These are phyloP conservation scores for Zaprionus africanus DNA, from an alignment of 1,140 invertebrate species.

Conservation along the genomic window DNA sequence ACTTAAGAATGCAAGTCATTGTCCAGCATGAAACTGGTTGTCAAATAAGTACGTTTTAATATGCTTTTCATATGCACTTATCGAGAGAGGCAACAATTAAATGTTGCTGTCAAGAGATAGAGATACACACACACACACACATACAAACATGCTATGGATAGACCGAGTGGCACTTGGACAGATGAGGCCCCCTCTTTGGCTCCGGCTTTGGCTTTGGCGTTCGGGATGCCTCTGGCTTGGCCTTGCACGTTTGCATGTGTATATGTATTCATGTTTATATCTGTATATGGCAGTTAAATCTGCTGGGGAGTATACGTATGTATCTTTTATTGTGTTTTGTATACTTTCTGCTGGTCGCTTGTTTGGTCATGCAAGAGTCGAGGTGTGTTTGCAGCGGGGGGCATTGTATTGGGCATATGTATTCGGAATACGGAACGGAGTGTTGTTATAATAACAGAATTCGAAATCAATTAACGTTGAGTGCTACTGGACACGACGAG, in stretches of 20 bases:
- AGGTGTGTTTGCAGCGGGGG: constrained; percentile 38
- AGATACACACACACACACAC: constrained; percentile 7
- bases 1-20: not conserved
- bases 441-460: constrained; percentile 76
- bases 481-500: constrained; percentile 79
- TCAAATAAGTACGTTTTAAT: not conserved
- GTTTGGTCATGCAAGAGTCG: constrained; percentile 50
- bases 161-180: not conserved
- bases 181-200: not conserved
- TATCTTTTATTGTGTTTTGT: constrained; percentile 25
- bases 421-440: constrained; percentile 21
- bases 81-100: constrained; percentile 10
- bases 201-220: not conserved
- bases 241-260: not conserved
- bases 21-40: not conserved
- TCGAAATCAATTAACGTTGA: constrained; percentile 80
- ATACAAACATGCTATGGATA: not conserved
- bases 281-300: not conserved
- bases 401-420: constrained; percentile 18
- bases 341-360: constrained; percentile 24
- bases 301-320: not conserved
- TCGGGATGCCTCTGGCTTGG: constrained; percentile 1
- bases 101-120: not conserved
- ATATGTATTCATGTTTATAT: not conserved
- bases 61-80: constrained; percentile 4